phyloP scores from a whole-genome alignment of 2,888 invertebrate genomes.

The Macrophya annulata region DNA sequence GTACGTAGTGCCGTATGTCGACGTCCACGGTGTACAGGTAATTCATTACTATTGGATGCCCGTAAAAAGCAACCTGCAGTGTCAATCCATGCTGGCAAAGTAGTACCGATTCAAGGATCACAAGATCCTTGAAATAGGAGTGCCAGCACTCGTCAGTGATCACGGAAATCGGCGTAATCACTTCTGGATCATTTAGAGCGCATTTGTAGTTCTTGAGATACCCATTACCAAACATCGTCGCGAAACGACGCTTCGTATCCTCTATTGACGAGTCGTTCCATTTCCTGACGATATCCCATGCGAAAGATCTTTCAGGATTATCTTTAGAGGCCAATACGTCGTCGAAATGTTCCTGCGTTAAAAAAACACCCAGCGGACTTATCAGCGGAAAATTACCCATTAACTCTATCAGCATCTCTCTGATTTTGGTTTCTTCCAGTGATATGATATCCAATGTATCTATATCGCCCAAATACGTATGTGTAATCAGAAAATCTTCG shows the following conservation, averaged over 20 bases:
- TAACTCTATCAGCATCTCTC: neutral
- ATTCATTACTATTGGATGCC: conserved; percentile 57
- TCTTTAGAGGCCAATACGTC: too few relatives aligned
- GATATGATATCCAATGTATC: neutral
- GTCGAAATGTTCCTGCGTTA: conserved; percentile 16
- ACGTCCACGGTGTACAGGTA: conserved; percentile 53
- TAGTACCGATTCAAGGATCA: conserved; percentile 51
- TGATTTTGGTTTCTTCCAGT: neutral
- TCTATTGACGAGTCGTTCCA: conserved; percentile 52
- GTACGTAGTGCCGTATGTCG: too few relatives aligned
- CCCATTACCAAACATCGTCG: conserved; percentile 29
- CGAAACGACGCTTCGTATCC: conserved; percentile 52
- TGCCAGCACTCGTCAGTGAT: conserved; percentile 10
- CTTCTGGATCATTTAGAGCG: neutral
- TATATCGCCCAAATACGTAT: neutral
- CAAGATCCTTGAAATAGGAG: conserved; percentile 42
- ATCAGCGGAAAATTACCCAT: conserved; percentile 45
- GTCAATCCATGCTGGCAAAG: conserved; percentile 51
- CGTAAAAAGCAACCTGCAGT: conserved; percentile 53
- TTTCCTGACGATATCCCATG: conserved; percentile 46
- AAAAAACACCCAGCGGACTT: conserved; percentile 37
- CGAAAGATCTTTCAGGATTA: conserved; percentile 35
- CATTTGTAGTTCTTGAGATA: conserved; percentile 34
- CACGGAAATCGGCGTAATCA: neutral
- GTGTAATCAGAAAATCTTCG: neutral